These are phyloP conservation scores for Phenganax subtilis DNA, from an alignment of 92 coral and sea anemone genomes.

Conservation along the genomic window DNA sequence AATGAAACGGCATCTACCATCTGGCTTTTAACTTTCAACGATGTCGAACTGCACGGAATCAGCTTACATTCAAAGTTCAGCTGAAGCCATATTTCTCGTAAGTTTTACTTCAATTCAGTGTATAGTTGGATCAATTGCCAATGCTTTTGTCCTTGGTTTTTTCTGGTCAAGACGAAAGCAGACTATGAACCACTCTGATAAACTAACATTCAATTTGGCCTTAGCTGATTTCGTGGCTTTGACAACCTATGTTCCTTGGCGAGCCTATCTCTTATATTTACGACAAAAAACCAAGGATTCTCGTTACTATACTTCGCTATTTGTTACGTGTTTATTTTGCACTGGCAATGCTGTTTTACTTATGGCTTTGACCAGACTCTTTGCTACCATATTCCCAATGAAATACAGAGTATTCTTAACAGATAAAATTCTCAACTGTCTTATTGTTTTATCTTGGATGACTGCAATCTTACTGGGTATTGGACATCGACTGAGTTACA, in stretches of 20 bases:
- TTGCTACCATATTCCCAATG: not conserved
- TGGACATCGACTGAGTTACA: slow-evolving; percentile 10
- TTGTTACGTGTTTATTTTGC: slow-evolving; percentile 17
- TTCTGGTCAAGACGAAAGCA: slow-evolving; percentile 2
- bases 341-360: slow-evolving; percentile 28
- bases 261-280: slow-evolving; percentile 16
- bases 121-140: slow-evolving; percentile 2
- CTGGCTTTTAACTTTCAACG: not conserved
- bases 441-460: slow-evolving; percentile 10
- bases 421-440: not conserved
- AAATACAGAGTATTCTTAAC: slow-evolving; percentile 11
- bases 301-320: slow-evolving; percentile 15
- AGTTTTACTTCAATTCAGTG: slow-evolving; percentile 8
- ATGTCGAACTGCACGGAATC: slow-evolving; percentile 13
- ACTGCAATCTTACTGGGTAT: not conserved
- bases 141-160: not conserved
- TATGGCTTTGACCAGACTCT: not conserved
- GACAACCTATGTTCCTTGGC: slow-evolving; percentile 32
- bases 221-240: slow-evolving; percentile 26
- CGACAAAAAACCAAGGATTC: slow-evolving; percentile 7
- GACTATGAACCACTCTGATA: not conserved
- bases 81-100: slow-evolving; percentile 14
- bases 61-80: not conserved
- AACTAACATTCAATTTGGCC: slow-evolving; percentile 21
- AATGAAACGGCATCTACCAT: not conserved